Conservation (phyloP, 2,797 vertebrate genomes). For the Microctenopoma lineatum region DNA sequence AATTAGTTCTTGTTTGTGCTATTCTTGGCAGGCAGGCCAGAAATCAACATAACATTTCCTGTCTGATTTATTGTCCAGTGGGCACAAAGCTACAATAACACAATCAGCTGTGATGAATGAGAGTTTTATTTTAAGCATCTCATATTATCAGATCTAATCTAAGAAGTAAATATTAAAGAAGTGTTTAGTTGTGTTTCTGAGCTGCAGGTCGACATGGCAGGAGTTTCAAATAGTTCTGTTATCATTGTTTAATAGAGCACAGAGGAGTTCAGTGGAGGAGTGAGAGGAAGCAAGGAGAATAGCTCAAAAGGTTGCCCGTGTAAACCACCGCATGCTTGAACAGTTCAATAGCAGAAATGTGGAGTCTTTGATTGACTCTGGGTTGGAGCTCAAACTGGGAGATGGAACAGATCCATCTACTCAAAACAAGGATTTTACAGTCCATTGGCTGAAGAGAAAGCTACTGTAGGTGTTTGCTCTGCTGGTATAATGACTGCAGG, state of each 20-base stretch:
- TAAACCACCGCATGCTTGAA: slow-evolving; percentile 63
- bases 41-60: slow-evolving; percentile 17
- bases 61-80: slow-evolving; percentile 30
- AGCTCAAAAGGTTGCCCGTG: slow-evolving; percentile 56
- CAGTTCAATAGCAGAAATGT: slow-evolving; percentile 53
- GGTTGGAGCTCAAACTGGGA: slow-evolving; percentile 18
- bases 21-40: slow-evolving; percentile 19
- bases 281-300: slow-evolving; percentile 56
- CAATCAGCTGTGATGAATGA: slow-evolving; percentile 8
- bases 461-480: slow-evolving; percentile 9
- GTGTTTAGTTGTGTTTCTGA: slow-evolving; percentile 22
- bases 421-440: slow-evolving; percentile 19
- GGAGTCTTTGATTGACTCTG: slow-evolving; percentile 31
- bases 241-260: slow-evolving; percentile 54
- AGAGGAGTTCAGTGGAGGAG: slow-evolving; percentile 50
- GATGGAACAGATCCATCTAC: slow-evolving; percentile 28
- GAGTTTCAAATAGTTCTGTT: slow-evolving; percentile 54
- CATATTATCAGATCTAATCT: background rate
- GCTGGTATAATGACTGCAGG: background rate
- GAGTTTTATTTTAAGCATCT: slow-evolving; percentile 8
- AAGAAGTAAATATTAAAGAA: too few relatives aligned
- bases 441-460: background rate
- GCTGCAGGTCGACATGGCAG: slow-evolving; percentile 45
- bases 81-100: slow-evolving; percentile 11
- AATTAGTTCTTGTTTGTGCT: slow-evolving; percentile 25